Base-by-base conservation (phyloP, 1,140 invertebrate species). In the Matsumurasca onukii region DNA sequence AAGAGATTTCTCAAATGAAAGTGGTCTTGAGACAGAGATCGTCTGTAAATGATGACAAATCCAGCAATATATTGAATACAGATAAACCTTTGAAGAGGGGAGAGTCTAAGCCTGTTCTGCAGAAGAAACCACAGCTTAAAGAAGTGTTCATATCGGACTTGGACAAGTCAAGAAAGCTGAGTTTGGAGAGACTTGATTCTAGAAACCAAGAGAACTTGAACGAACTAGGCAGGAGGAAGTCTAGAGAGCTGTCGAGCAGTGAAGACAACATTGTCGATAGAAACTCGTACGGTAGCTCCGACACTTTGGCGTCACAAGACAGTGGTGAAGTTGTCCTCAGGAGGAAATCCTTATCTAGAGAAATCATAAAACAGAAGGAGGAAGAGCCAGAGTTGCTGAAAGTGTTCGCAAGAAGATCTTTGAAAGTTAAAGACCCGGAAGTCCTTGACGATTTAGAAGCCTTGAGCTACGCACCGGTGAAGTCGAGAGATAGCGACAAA, bases 351-450 rank as follows among this genome's bases (percentile, higher is more conserved):
- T 69, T 69, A 49, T 71, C 68, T 51, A 51, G 86, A 78, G 78
- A 88, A 82, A 80, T 86, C 78, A 66, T 80, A 64, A 81, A 78
- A 29, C 78, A 75, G 65, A 83, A 84, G 67, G 87, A 89, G 65
- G 86, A 89, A 51, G 88, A 89, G 77, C 89, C 89, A 0, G 90
- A 92, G 76, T 76, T 92, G 27, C 87, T 91, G 83, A 91, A 91
- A 80, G 90, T 92, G 0, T 92, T 92, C 76, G 89, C 89, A 0
- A 79, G 90, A 45, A 79, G 89, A 66, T 92, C 90, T 1, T 79
- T 92, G 0, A 92, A 92, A 78, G 77, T 91, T 2, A 89, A 88
- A 78, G 89, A 91, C 72, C 77, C 76, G 5, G 88, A 89, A 71
- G 39, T 52, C 22, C 57, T 34, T 15, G 55, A 57, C 63, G 66